phyloP scores from a whole-genome alignment of 2,888 invertebrate genomes.

The Tetrapedia diversipes region DNA sequence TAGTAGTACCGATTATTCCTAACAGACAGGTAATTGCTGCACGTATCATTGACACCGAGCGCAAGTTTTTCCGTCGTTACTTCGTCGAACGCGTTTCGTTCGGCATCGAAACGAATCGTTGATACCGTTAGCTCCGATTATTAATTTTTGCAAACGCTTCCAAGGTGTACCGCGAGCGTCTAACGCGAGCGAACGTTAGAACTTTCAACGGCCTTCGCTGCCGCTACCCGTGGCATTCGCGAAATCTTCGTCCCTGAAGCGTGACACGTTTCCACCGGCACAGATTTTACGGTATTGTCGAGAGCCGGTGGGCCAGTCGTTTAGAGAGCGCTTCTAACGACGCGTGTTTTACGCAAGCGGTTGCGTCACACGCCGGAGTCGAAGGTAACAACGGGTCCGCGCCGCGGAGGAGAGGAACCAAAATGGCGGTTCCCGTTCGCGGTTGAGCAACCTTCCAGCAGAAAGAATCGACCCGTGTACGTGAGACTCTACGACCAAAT shows the following conservation, averaged over 20 bases:
- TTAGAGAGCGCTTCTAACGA: conserved; percentile 62
- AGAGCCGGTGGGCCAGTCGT: conserved; percentile 24
- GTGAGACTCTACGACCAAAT: conserved; percentile 69
- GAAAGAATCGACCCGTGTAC: conserved; percentile 54
- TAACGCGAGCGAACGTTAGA: neutral
- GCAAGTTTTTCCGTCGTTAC: too few species aligned
- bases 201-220: neutral
- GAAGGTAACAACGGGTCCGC: conserved; percentile 48
- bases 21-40: too few species aligned
- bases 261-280: conserved; percentile 8
- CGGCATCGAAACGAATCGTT: too few species aligned
- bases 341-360: conserved; percentile 68
- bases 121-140: too few species aligned
- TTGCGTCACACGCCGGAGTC: conserved; percentile 65
- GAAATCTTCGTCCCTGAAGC: conserved; percentile 22
- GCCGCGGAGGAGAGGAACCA: conserved; percentile 70
- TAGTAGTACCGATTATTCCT: too few species aligned
- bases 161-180: too few species aligned
- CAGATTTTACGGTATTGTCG: conserved; percentile 26
- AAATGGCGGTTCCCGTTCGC: conserved; percentile 74
- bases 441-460: conserved; percentile 76
- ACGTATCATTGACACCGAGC: too few species aligned
- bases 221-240: neutral
- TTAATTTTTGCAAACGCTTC: too few species aligned
- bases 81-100: too few species aligned